These are phyloP conservation scores for Microtus pennsylvanicus DNA, from an alignment of 2,113 vertebrate species.

Conservation along the genomic window DNA sequence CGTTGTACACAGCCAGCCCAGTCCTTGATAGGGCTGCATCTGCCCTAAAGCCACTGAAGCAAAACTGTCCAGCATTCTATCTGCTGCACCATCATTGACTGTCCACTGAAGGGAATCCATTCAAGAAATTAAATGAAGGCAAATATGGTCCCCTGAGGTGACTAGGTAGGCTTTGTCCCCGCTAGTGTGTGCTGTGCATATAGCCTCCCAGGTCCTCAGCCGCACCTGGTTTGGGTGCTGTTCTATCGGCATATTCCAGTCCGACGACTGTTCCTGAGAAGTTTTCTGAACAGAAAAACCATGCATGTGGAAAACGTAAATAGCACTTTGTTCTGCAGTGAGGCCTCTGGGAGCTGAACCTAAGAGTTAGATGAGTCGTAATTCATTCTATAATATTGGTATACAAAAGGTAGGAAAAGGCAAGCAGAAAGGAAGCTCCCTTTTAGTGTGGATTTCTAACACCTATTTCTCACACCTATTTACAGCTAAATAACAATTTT, in stretches of 20 bases:
- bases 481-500: background rate
- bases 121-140: background rate
- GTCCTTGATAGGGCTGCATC: background rate
- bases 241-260: background rate
- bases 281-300: background rate
- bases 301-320: background rate
- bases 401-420: background rate
- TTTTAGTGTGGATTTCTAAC: background rate
- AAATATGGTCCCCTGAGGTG: background rate
- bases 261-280: background rate
- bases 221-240: background rate
- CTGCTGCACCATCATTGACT: background rate
- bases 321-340: background rate
- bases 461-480: background rate
- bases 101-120: background rate
- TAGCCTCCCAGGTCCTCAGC: background rate
- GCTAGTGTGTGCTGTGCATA: background rate
- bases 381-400: background rate
- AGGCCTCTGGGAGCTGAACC: background rate
- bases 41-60: background rate
- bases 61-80: background rate
- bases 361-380: background rate
- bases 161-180: background rate
- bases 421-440: background rate
- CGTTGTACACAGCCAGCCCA: background rate